These are phyloP conservation scores for Phalanger gymnotis DNA, from an alignment of 2,797 vertebrate species.

Conservation along the genomic window DNA sequence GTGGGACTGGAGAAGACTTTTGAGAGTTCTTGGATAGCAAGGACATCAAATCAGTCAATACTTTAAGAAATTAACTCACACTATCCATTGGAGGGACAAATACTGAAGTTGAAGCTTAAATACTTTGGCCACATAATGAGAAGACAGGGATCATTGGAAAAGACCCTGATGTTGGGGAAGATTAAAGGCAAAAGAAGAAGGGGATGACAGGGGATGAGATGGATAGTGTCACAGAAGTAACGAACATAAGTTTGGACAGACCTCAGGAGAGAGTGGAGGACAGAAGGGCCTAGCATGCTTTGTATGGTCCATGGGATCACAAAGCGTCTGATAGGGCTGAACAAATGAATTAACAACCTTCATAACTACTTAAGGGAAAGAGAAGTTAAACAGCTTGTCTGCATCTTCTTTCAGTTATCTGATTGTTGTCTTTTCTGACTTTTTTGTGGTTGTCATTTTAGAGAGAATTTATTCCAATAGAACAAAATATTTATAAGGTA, in stretches of 20 bases:
- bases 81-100: too few species aligned
- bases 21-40: not conserved
- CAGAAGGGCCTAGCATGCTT: too few species aligned
- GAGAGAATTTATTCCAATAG: not conserved
- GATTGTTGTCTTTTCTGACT: not conserved
- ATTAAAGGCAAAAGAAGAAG: not conserved
- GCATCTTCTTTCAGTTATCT: not conserved
- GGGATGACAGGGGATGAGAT: not conserved
- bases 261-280: not conserved
- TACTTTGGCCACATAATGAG: not conserved
- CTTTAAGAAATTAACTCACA: not conserved
- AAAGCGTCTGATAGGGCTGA: not conserved
- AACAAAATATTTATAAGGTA: not conserved
- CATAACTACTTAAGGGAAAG: not conserved
- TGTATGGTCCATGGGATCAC: too few species aligned
- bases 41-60: not conserved
- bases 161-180: not conserved
- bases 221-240: not conserved
- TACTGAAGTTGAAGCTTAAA: not conserved
- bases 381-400: not conserved
- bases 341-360: not conserved
- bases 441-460: not conserved
- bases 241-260: not conserved
- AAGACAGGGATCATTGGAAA: not conserved
- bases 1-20: not conserved